Evolutionary conservation across 2,888 invertebrate species (phyloP).

Genomic region (Dysmachus trigonus): DNA sequence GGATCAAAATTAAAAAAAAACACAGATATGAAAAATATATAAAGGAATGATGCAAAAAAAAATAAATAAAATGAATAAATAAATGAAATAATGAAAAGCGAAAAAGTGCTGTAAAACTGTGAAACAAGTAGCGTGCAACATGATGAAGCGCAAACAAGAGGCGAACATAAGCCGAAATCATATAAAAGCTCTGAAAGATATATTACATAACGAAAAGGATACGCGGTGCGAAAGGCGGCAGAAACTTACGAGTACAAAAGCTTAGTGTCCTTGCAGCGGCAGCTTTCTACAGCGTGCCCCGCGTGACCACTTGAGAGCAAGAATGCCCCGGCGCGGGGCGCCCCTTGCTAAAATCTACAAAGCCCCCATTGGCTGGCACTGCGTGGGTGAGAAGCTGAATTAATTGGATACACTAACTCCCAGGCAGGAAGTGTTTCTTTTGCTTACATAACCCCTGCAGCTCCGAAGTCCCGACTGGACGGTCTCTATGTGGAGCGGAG

Average conservation of each 20-base stretch:
- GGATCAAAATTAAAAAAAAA: slow-evolving; percentile 1
- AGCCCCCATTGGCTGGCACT: not conserved
- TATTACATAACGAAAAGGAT: not conserved
- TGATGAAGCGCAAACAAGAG: not conserved
- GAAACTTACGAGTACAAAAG: not conserved
- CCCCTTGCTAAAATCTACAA: not conserved
- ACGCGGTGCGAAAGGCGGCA: not conserved
- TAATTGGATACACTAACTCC: slow-evolving; percentile 4
- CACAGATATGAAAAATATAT: slow-evolving; percentile 25
- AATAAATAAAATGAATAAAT: too few species aligned
- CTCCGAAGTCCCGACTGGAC: not conserved
- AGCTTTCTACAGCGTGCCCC: not conserved
- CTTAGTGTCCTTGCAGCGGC: not conserved
- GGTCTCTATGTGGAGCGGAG: not conserved
- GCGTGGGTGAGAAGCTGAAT: not conserved
- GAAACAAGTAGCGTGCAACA: not conserved
- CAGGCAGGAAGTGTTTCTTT: slow-evolving; percentile 5
- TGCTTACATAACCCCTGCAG: slow-evolving; percentile 6
- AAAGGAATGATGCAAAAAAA: not conserved
- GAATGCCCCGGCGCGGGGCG: not conserved
- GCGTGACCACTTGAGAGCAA: not conserved
- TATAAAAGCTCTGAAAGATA: not conserved
- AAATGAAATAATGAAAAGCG: not conserved
- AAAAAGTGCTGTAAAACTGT: not conserved
- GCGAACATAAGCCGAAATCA: not conserved